A percentile compares a stretch with the other conserved stretches of the same genome.
Conservation (phyloP, 2,888 invertebrate genomes). For the Mimumesa dahlbomi region DNA sequence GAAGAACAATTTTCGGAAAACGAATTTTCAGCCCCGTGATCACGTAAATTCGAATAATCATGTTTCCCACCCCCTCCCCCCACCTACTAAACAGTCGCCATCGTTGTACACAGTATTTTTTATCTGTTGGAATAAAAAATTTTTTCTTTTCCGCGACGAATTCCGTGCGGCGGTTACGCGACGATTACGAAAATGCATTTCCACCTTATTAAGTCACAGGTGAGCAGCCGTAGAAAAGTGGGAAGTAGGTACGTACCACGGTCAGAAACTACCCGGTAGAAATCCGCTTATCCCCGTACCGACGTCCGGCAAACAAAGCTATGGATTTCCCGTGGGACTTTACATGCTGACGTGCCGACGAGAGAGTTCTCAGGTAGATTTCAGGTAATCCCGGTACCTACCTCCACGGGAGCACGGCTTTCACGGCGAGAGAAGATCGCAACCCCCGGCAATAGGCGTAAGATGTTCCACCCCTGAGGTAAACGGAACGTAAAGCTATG, state of each 20-base stretch:
- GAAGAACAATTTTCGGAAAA: too few relatives aligned
- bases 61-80: too few relatives aligned
- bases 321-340: constrained; percentile 73
- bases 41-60: too few relatives aligned
- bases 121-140: too few relatives aligned
- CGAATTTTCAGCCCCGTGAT: too few relatives aligned
- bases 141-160: too few relatives aligned
- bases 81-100: too few relatives aligned
- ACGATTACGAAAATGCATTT: constrained; percentile 55
- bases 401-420: constrained; percentile 47
- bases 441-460: constrained; percentile 47
- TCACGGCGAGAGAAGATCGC: constrained; percentile 34
- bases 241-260: constrained; percentile 42
- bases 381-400: constrained; percentile 66
- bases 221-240: constrained; percentile 55
- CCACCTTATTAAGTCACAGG: constrained; percentile 66
- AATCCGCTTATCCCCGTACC: constrained; percentile 75
- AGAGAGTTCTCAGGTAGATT: constrained; percentile 73
- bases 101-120: too few relatives aligned
- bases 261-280: constrained; percentile 66
- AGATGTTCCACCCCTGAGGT: constrained; percentile 41
- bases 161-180: constrained; percentile 37
- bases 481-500: constrained; percentile 14
- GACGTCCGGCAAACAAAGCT: constrained; percentile 70
- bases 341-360: constrained; percentile 66